These are phyloP conservation scores for Tanytarsus gracilentus DNA, from an alignment of 2,888 invertebrate genomes.

Conservation along the genomic window DNA sequence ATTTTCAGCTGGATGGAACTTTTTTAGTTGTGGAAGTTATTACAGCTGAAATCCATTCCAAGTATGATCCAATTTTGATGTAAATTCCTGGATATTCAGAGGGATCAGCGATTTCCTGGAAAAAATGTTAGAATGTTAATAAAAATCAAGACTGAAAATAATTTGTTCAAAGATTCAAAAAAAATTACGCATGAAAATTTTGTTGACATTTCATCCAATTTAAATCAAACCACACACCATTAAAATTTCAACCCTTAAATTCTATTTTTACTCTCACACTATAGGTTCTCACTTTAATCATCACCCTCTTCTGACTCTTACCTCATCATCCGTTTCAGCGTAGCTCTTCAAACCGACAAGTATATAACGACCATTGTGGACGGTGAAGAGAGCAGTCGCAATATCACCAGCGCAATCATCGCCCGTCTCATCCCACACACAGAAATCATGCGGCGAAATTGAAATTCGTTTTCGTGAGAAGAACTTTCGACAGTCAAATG, in stretches of 20 bases:
- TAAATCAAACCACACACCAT: too few relatives aligned
- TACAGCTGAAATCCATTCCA: constrained; percentile 31
- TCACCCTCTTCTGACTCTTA: neutral
- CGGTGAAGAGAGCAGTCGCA: constrained; percentile 31
- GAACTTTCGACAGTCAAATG: constrained; percentile 32
- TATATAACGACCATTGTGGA: constrained; percentile 30
- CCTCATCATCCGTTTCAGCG: constrained; percentile 29
- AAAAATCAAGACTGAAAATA: neutral
- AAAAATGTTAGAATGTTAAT: neutral
- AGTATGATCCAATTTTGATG: constrained; percentile 31
- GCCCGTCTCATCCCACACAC: constrained; percentile 33
- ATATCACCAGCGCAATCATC: constrained; percentile 33
- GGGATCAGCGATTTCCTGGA: constrained; percentile 30
- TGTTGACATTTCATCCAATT: too few relatives aligned
- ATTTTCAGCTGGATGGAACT: neutral
- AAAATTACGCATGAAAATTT: too few relatives aligned
- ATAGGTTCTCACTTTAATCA: neutral
- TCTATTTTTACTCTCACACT: too few relatives aligned
- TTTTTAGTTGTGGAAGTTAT: neutral
- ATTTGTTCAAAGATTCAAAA: neutral
- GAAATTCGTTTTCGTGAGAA: constrained; percentile 26
- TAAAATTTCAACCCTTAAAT: too few relatives aligned
- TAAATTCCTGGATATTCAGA: constrained; percentile 32
- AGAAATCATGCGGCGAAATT: constrained; percentile 30
- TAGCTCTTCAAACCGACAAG: constrained; percentile 32